Percentiles rank a stretch among this genome's conserved stretches.
These are phyloP conservation scores for Phylloscopus collybita DNA, from an alignment of 2,797 vertebrate species.

Conservation along the genomic window DNA sequence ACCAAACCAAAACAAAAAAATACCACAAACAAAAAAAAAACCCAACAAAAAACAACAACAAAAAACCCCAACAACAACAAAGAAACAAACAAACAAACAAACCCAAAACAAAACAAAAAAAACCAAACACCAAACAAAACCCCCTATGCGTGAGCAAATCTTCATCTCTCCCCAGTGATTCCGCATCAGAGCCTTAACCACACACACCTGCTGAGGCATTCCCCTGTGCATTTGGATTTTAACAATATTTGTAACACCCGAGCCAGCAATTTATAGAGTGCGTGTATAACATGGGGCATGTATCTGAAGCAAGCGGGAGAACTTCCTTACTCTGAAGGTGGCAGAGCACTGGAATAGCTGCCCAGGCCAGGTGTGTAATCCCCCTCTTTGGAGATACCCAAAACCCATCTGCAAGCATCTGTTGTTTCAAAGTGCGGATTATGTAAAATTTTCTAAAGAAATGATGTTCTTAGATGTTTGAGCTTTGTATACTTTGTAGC, in stretches of 20 bases:
- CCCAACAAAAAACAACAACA: no score
- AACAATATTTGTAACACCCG: fast-evolving
- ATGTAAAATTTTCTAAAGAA: not conserved
- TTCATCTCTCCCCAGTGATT: fast-evolving
- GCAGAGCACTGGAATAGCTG: not conserved
- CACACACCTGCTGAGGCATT: not conserved
- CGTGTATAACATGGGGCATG: fast-evolving
- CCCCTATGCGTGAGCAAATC: fast-evolving
- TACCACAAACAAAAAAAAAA: no score
- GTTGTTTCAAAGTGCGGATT: not conserved
- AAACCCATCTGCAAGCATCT: not conserved
- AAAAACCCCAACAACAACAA: no score
- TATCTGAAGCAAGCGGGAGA: not conserved
- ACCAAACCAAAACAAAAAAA: no score
- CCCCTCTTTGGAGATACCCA: not conserved
- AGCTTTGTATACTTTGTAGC: not conserved
- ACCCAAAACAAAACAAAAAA: no score
- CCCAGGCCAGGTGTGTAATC: not conserved
- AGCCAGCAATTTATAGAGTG: fast-evolving
- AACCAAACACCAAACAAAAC: no score
- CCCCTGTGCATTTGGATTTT: fast-evolving
- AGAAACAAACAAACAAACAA: no score
- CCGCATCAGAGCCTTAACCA: fast-evolving
- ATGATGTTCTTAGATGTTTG: not conserved
- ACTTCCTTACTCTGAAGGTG: not conserved